Conservation (phyloP, 2,888 invertebrate genomes). For the Noctua janthina region DNA sequence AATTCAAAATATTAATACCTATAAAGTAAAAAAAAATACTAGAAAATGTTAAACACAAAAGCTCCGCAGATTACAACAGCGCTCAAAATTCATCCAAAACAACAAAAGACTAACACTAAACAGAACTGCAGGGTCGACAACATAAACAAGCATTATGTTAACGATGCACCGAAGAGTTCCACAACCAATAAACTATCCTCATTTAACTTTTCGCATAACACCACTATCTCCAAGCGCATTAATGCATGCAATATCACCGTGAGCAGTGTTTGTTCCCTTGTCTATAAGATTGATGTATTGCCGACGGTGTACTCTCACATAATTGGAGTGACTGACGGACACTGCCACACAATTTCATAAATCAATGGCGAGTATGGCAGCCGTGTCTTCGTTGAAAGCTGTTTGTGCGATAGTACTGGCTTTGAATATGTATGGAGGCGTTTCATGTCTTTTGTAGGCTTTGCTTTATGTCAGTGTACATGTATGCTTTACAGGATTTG, state of each 20-base stretch:
- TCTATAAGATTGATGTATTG: conserved; percentile 82
- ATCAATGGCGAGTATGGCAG: conserved; percentile 72
- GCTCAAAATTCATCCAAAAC: conserved; percentile 1
- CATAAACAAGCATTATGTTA: conserved; percentile 57
- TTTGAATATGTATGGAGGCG: conserved; percentile 61
- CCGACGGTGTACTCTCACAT: conserved; percentile 69
- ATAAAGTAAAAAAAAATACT: neutral
- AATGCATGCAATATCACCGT: conserved; percentile 67
- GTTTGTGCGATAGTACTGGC: conserved; percentile 53
- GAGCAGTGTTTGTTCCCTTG: conserved; percentile 69
- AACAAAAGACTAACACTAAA: conserved; percentile 37
- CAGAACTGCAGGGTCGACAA: conserved; percentile 24
- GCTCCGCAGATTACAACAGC: neutral
- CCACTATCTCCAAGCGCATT: conserved; percentile 60
- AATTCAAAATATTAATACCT: neutral
- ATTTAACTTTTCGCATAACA: conserved; percentile 65
- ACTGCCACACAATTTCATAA: conserved; percentile 75
- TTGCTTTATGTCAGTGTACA: conserved; percentile 5
- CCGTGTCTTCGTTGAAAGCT: conserved; percentile 67
- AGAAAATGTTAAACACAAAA: neutral
- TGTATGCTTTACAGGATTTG: conserved; percentile 7
- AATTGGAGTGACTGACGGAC: conserved; percentile 76
- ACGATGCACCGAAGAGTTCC: conserved; percentile 55
- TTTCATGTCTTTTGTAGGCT: conserved; percentile 35
- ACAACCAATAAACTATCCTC: conserved; percentile 61